Evolutionary conservation across 2,888 invertebrate species (phyloP), one percentile per base, ranked within the genome.

Genomic region (Creontiades dilutus): DNA sequence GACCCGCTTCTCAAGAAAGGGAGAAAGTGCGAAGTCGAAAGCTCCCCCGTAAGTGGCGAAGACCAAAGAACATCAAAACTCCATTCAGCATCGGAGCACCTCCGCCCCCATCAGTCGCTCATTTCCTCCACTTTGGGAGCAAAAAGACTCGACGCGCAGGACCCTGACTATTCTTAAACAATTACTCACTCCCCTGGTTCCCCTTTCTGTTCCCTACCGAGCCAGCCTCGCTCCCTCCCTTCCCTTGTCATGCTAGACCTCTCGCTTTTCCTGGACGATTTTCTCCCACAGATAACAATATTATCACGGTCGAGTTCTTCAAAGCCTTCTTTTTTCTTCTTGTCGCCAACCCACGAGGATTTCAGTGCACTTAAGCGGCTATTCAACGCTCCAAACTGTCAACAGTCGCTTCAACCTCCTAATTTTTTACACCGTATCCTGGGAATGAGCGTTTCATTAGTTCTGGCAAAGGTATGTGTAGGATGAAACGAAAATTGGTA

Each of bases 21-120:
- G 37, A 37, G 37, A 37, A 37, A 37, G 37, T 37, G 37, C 61
- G 61, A 19, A 19, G 61, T 61, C 16, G 61, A 61, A 61, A 61
- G 61, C n/a, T n/a, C 19, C n/a, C 52, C 9, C 61, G 61, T 61
- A 61, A 61, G 61, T 61, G 61, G 61, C 28, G n/a, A n/a, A 76
- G 76, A 46, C 37, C 76, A n/a, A 28, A 76, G 76, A 76, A 76
- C 76, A 76, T 46, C 76, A 76, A 28, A 75, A 76, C 76, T 76
- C 76, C 76, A 76, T 76, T 76, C 46, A 19, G 61, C 61, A 61
- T 61, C 19, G 61, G 27, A 28, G 76, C 75, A 75, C 75, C 75
- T 75, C 75, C 23, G 23, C 19, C 19, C 37, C 28, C 75, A 28
- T 75, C 28, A 27, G 28, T 12, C 28, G 76, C 76, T 76, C 76